Conservation (phyloP, 1,140 invertebrate species). For the Magallana gigas region DNA sequence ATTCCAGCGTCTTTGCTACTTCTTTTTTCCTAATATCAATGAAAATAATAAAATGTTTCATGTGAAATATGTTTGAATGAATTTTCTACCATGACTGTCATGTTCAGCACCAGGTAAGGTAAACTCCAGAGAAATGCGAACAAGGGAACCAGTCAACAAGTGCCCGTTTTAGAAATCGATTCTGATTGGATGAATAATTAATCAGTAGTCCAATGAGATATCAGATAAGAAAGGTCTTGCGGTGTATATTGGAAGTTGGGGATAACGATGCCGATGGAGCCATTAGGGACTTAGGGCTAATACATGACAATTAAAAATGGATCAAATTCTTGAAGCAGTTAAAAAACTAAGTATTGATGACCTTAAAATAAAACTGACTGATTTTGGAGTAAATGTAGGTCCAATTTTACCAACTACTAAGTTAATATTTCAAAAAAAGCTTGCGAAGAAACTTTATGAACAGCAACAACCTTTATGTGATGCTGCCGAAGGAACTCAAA, state of each 20-base stretch:
- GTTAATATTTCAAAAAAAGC: conserved; percentile 66
- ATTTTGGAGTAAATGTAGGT: conserved; percentile 68
- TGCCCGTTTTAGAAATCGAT: background rate
- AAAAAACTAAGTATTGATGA: conserved; percentile 60
- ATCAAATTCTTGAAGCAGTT: conserved; percentile 66
- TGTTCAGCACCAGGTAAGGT: too few species aligned
- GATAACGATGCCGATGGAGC: background rate
- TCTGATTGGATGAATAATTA: conserved; percentile 18
- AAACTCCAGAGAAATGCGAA: too few species aligned
- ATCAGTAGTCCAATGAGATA: conserved; percentile 29
- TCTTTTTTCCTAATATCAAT: too few species aligned
- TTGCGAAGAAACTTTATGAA: conserved; percentile 64
- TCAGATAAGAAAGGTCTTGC: background rate
- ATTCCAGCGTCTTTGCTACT: too few species aligned
- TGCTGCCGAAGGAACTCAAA: conserved; percentile 3
- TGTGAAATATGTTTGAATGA: too few species aligned
- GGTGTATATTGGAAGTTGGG: conserved; percentile 28
- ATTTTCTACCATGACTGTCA: too few species aligned
- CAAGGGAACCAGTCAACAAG: background rate
- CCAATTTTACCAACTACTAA: conserved; percentile 68
- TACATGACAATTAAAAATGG: conserved; percentile 54
- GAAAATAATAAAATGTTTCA: too few species aligned
- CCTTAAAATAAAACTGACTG: conserved; percentile 61
- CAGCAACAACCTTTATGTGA: conserved; percentile 38
- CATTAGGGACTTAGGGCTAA: background rate